Evolutionary conservation across 2,888 invertebrate species (phyloP).

Genomic region (Drosophila villosipedis): DNA sequence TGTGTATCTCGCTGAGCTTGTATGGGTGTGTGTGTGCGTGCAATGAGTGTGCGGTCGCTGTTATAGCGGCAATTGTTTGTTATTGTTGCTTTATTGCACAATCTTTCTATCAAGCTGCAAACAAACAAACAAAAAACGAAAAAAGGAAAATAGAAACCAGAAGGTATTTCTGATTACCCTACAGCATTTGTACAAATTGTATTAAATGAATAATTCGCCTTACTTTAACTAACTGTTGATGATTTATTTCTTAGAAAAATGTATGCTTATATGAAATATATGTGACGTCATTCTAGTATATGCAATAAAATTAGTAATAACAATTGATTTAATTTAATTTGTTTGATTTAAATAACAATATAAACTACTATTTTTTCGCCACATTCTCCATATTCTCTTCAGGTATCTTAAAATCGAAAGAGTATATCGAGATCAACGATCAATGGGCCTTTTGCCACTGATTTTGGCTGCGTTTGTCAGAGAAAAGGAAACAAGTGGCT

Average conservation of each 20-base stretch:
- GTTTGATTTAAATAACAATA: not conserved
- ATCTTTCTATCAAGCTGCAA: slow-evolving; percentile 62
- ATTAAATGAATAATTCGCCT: not conserved
- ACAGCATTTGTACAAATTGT: not conserved
- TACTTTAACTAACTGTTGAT: not conserved
- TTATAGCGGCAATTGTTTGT: slow-evolving; percentile 66
- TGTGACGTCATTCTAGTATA: not conserved
- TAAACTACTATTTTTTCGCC: not conserved
- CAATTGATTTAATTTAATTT: not conserved
- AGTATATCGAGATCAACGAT: slow-evolving; percentile 20
- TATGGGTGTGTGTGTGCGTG: slow-evolving; percentile 1
- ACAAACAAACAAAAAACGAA: not conserved
- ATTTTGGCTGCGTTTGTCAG: slow-evolving; percentile 1
- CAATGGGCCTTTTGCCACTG: slow-evolving; percentile 1
- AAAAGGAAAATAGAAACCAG: slow-evolving; percentile 32
- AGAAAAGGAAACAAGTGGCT: slow-evolving; percentile 43
- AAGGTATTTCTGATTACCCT: slow-evolving; percentile 11
- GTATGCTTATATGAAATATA: not conserved
- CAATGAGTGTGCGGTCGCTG: slow-evolving; percentile 54
- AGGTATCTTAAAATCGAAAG: slow-evolving; percentile 8
- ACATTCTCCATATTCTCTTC: not conserved
- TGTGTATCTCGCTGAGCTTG: slow-evolving; percentile 5
- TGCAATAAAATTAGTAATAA: not conserved
- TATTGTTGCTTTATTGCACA: slow-evolving; percentile 75
- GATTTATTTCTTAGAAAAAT: not conserved